Evolutionary conservation across 2,113 vertebrate genomes (phyloP), one percentile per base, ranked within the genome.

Genomic region (Eretmochelys imbricata): DNA sequence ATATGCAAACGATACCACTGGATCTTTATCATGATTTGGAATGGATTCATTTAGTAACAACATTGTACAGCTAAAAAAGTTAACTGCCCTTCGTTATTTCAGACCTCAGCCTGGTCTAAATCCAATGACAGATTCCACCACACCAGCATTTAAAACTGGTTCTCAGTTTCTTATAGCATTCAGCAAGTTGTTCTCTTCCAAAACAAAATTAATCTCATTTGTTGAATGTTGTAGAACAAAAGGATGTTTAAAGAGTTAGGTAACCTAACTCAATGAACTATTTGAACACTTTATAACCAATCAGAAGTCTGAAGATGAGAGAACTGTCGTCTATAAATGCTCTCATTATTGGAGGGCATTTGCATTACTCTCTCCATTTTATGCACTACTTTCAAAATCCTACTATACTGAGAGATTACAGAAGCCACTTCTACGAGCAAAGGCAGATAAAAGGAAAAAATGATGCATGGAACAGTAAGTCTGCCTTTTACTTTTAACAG

Each of bases 401-500:
- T 35, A 14, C 53, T 78, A 49, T 84, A 55, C 62, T 84, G 29
- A 78, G 69, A 89, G 81, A 91, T 83, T 87, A 92, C 51, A 91
- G 87, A 93, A 93, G 62, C 46, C 84, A 90, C 25, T 13, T 80
- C 53, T 79, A 92, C 76, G 0, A 76, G 48, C 31, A 87, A 92
- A 38, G 75, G 5, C 10, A 27, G 7, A 81, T 53, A 35, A 53
- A 54, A 20, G 14, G 31, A 10, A 50, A 50, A 81, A 54, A 81
- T 4, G n/a, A 89, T 72, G 69, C n/a, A 95, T 2, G 29, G 76
- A 78, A 91, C 91, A 90, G 72, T 20, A 87, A 19, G 93, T 48
- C 69, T 89, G 89, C 76, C 93, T 78, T 50, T 93, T 88, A 20
- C 83, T 93, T 95, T 69, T 19, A 88, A 94, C 84, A 91, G 80